Evolutionary conservation across 2,888 invertebrate genomes (phyloP), one percentile per base, ranked within the genome.

Genomic region (Ectemnius cavifrons): DNA sequence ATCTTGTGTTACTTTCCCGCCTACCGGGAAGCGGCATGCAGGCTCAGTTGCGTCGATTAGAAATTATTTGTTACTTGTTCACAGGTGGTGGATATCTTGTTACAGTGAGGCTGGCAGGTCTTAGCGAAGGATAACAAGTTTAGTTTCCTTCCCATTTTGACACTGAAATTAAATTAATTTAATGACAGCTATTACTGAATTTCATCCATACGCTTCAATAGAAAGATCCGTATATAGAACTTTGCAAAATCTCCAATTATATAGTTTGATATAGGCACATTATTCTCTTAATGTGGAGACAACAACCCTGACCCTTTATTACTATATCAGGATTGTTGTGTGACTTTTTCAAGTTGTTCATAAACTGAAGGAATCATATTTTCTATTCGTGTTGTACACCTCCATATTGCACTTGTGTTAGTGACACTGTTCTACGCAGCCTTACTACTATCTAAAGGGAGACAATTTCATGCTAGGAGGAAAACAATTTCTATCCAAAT

Each of bases 61-160:
- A 80, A 80, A 77, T 80, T 85, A 80, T 80, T 84, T 79, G 82
- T 79, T 85, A 85, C 82, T 80, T 84, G 84, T 86, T 81, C 84
- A 80, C 84, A 82, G 86, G 86, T 87, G 87, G 89, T 88, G 87
- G 89, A 86, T 86, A 84, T 84, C 84, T 87, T 83, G 85, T 89
- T 85, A 86, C 87, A 86, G 78, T 85, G 86, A 88, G 89, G 90
- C 89, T 90, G 88, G 89, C 91, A 91, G 90, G 90, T 88, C 89
- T 89, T 85, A 89, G 85, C 81, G 88, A 89, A 88, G 89, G 89
- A 90, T 85, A 87, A 87, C 85, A 89, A 88, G 84, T 87, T 84
- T 77, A 88, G 85, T 87, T 86, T 89, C 89, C 91, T 91, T 91
- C 89, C 90, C 91, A 91, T 91, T 89, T 91, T 91, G 91, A 89